Percentiles rank a stretch among this genome's conserved stretches.
Evolutionary conservation across 2,113 vertebrate genomes (phyloP).

Genomic region (Chaetura pelagica): DNA sequence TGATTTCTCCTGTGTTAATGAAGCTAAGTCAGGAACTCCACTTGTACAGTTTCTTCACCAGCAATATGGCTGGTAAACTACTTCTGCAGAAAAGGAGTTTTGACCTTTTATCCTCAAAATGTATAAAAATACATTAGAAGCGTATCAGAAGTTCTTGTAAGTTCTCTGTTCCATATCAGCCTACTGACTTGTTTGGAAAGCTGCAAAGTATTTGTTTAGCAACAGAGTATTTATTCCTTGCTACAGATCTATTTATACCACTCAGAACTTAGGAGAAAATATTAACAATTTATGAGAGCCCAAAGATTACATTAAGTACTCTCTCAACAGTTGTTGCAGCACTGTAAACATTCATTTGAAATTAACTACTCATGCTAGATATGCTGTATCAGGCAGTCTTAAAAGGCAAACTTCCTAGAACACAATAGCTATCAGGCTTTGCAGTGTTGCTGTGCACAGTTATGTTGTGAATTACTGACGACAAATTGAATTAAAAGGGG

Average conservation of each 20-base stretch:
- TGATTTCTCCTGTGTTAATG: neutral
- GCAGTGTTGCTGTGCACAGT: neutral
- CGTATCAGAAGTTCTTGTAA: neutral
- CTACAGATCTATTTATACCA: constrained; percentile 2
- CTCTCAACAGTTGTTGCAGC: constrained; percentile 3
- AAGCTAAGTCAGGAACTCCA: neutral
- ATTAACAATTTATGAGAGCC: constrained; percentile 23
- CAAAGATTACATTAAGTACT: neutral
- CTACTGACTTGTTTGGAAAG: neutral
- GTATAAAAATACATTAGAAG: neutral
- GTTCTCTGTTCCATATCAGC: neutral
- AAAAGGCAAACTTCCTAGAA: neutral
- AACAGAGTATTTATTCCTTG: constrained; percentile 1
- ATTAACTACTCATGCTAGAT: neutral
- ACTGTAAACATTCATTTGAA: neutral
- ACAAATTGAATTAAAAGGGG: neutral
- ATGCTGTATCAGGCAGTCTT: neutral
- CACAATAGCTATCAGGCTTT: neutral
- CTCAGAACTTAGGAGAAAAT: neutral
- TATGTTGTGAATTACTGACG: neutral
- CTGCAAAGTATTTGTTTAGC: constrained; percentile 1
- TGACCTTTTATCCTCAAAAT: neutral
- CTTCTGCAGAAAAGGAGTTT: neutral
- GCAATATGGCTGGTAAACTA: neutral
- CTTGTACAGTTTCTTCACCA: neutral